Evolutionary conservation across 2,888 invertebrate genomes (phyloP), one percentile per base, ranked within the genome.

Genomic region (Zonitis immaculata): DNA sequence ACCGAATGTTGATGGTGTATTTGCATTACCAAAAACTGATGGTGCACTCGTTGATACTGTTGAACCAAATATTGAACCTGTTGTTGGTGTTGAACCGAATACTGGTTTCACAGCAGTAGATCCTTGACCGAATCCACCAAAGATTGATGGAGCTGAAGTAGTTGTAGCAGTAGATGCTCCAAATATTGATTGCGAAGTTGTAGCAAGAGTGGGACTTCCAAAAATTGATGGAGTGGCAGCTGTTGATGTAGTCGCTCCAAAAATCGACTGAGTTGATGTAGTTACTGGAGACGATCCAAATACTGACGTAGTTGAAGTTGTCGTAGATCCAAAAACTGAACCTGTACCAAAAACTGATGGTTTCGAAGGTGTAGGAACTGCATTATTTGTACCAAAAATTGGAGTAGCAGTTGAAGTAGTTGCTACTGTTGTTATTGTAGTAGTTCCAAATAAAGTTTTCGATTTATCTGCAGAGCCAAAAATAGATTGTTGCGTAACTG

Each of bases 21-120:
- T 48, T 12, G 60, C 42, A 26, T 25, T 18, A 22, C 57, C 61
- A 49, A 63, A 62, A 8, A 30, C 6, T 51, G 39, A 44, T 51
- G 61, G n/a, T 45, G 12, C 42, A 51, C 7, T 16, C 27, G 18
- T 22, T 6, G 16, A n/a, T 16, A 26, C 22, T n/a, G 27, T 8
- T 8, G 14, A 1, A 58, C 61, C 71, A 49, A 42, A 66, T 60
- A 60, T 52, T 1, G 61, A 51, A 11, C 49, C 44, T 4, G 25
- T 8, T 12, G 47, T 12, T 39, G 60, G 12, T 46, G 74, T 42
- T 42, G 60, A 39, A 73, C 79, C 65, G 77, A 75, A 64, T 61
- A 54, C 47, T 6, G 64, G 27, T 42, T 65, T n/a, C 9, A 59
- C 27, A 14, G 54, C 51, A 3, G 53, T 46, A 18, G 39, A 11